Percentiles rank a stretch among this genome's conserved stretches.
These are phyloP conservation scores for Drosophila melanica DNA, from an alignment of 1,140 invertebrate species.

Conservation along the genomic window DNA sequence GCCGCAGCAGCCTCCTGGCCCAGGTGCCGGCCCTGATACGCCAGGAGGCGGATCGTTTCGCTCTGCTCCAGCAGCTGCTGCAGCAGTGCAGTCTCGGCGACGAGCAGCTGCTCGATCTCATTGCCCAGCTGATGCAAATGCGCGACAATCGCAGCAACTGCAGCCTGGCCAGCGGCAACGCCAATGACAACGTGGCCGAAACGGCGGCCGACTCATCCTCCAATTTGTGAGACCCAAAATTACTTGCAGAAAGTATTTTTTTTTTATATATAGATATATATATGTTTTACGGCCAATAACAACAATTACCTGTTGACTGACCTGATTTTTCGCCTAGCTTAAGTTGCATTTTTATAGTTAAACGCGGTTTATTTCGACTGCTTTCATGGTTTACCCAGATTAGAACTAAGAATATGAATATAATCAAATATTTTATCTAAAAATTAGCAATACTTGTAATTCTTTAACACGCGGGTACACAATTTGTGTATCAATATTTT, in stretches of 20 bases:
- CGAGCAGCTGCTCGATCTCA: conserved; percentile 72
- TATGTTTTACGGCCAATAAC: conserved; percentile 5
- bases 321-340: not conserved
- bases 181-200: conserved; percentile 64
- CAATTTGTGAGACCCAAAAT: conserved; percentile 53
- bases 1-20: conserved; percentile 63
- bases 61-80: conserved; percentile 64
- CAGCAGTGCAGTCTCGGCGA: conserved; percentile 52
- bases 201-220: conserved; percentile 79
- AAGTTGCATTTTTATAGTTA: not conserved
- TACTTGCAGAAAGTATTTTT: conserved; percentile 19
- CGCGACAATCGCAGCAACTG: conserved; percentile 29
- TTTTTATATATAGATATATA: not conserved
- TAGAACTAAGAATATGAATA: conserved; percentile 5
- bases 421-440: conserved; percentile 3
- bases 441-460: not conserved
- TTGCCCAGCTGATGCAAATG: conserved; percentile 57
- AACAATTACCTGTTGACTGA: conserved; percentile 1
- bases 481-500: too few relatives aligned
- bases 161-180: conserved; percentile 19
- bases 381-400: not conserved
- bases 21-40: conserved; percentile 70
- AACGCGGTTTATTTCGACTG: not conserved
- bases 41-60: conserved; percentile 56
- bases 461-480: not conserved